phyloP scores from a whole-genome alignment of 2,888 invertebrate species.

The Cactoblastis cactorum region DNA sequence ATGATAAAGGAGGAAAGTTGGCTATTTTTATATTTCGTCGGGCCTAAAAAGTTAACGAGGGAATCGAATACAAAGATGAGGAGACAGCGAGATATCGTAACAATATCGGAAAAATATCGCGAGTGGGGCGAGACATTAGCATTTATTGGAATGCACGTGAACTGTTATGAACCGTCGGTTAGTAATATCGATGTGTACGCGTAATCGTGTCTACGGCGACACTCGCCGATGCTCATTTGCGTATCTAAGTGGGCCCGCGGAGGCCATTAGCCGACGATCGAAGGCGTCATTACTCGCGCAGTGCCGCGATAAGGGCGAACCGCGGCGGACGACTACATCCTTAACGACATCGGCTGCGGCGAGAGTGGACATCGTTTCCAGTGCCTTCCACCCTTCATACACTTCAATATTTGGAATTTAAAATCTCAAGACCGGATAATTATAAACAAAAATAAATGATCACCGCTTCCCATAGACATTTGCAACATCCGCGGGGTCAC shows the following conservation, averaged over 20 bases:
- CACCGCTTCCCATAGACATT: too few species aligned
- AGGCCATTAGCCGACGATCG: slow-evolving; percentile 76
- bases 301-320: slow-evolving; percentile 63
- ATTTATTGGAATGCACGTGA: slow-evolving; percentile 29
- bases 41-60: not conserved
- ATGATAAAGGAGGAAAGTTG: slow-evolving; percentile 1
- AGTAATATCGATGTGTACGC: slow-evolving; percentile 36
- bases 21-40: not conserved
- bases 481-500: too few species aligned
- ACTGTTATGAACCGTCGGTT: slow-evolving; percentile 36
- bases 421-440: too few species aligned
- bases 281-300: slow-evolving; percentile 73
- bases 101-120: slow-evolving; percentile 3
- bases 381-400: slow-evolving; percentile 38
- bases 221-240: slow-evolving; percentile 75
- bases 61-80: not conserved
- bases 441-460: too few species aligned
- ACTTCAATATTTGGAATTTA: too few species aligned
- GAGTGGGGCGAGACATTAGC: not conserved
- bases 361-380: slow-evolving; percentile 65
- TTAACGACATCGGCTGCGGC: slow-evolving; percentile 57
- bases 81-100: too few species aligned
- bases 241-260: slow-evolving; percentile 75
- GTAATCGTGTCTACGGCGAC: slow-evolving; percentile 48
- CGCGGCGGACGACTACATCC: slow-evolving; percentile 47